Evolutionary conservation across 2,797 vertebrate species (phyloP), one percentile per base, ranked within the genome.

Genomic region (Peromyscus nudipes): DNA sequence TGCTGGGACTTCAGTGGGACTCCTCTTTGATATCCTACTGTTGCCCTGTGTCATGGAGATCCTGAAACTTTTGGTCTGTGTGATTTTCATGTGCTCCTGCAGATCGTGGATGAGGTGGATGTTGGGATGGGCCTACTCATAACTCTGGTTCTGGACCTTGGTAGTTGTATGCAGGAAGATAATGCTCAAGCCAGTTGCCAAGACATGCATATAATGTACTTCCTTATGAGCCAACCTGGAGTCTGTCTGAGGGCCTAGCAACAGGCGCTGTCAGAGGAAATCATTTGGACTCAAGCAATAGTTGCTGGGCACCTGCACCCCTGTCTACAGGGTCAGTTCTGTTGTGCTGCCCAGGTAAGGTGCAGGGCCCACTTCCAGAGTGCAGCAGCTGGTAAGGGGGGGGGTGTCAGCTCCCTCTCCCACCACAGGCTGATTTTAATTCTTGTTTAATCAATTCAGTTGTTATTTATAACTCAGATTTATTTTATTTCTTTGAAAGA

Each of bases 401-500:
- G 16, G 55, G 4, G 1, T 4, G 21, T 40, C 21, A 21, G 9
- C n/a, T 40, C 21, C n/a, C n/a, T 25, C 71, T 12, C 10, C 23
- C 37, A 40, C 10, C 21, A 40, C 2, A 73, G 34, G 21, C 71
- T 73, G 21, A 40, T 73, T 73, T 25, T 12, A 73, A 40, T 40
- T 34, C 40, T 49, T 85, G 11, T 13, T 84, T 23, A 65, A 27
- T 95, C 37, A 10, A 27, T 19, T 80, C 69, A 69, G 34, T 69
- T 69, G 34, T n/a, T 69, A 55, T 67, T 67, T 95, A 12, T 89
- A 4, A 89, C 34, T 95, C 16, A 55, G 1, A 8, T 84, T 95
- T 95, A 0, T 77, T 97, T 89, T 76, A 29, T 76, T 94, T 71
- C 40, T 83, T 71, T 81, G 60, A 49, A 90, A 34, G 16, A 2